phyloP scores from a whole-genome alignment of 2,888 invertebrate genomes.

The Frankliniella intonsa region DNA sequence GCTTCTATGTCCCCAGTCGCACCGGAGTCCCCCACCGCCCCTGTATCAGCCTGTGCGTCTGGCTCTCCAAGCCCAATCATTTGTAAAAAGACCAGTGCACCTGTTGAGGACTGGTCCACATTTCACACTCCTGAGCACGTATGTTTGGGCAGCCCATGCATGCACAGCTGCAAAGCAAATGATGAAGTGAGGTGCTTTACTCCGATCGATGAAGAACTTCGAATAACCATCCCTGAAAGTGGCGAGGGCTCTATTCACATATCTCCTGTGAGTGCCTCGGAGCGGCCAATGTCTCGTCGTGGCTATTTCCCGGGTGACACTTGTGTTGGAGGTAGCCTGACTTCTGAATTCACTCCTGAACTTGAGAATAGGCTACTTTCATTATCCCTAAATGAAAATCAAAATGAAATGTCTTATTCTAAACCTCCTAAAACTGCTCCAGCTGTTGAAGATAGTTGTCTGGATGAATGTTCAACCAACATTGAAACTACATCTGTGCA shows the following conservation, averaged over 20 bases:
- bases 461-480: neutral
- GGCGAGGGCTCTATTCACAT: slow-evolving; percentile 5
- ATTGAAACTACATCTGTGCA: neutral
- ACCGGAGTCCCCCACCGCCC: neutral
- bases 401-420: neutral
- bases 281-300: slow-evolving; percentile 35
- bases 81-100: neutral
- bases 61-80: neutral
- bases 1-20: neutral
- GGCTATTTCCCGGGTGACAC: slow-evolving; percentile 29
- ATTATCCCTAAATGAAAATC: neutral
- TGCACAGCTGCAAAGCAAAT: neutral
- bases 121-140: neutral
- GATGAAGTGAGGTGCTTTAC: neutral
- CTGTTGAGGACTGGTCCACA: neutral
- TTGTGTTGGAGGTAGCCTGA: neutral
- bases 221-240: slow-evolving; percentile 17
- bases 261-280: neutral
- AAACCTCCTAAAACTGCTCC: neutral
- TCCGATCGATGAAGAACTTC: slow-evolving; percentile 26
- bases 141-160: neutral
- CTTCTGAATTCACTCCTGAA: neutral
- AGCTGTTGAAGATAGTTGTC: neutral
- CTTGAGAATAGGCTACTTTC: slow-evolving; percentile 6
- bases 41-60: neutral